These are phyloP conservation scores for Tragelaphus scriptus DNA, from an alignment of 2,113 vertebrate species.

Conservation along the genomic window DNA sequence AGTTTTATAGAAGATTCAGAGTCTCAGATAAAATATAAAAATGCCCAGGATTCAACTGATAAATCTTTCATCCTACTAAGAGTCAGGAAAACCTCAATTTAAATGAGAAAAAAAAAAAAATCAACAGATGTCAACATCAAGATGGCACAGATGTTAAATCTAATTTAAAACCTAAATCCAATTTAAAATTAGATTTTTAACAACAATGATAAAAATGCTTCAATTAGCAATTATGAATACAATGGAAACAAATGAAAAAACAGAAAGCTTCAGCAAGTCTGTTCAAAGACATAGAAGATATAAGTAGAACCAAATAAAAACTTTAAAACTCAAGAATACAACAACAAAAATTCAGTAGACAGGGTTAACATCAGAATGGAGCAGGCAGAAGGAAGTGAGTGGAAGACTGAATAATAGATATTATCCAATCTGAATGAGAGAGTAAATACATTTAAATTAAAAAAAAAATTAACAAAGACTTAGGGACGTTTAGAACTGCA, in stretches of 20 bases:
- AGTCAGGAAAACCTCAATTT: neutral
- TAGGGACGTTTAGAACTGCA: neutral
- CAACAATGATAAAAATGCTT: neutral
- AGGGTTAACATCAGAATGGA: neutral
- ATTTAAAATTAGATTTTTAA: neutral
- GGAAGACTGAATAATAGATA: neutral
- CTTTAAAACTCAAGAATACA: neutral
- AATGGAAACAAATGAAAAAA: neutral
- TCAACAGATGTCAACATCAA: neutral
- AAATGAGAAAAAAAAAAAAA: neutral
- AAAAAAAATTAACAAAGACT: neutral
- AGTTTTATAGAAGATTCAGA: neutral
- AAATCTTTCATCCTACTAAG: neutral
- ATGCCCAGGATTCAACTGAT: neutral
- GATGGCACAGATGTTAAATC: neutral
- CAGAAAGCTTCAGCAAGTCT: neutral
- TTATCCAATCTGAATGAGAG: neutral
- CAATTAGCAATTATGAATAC: neutral
- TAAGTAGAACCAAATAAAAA: neutral
- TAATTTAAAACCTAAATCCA: neutral
- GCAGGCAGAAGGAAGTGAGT: neutral
- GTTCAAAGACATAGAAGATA: neutral
- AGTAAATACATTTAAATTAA: neutral
- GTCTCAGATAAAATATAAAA: neutral
- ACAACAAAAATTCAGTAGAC: neutral